Evolutionary conservation across 2,888 invertebrate species (phyloP).

Genomic region (Pyrrhia umbra): DNA sequence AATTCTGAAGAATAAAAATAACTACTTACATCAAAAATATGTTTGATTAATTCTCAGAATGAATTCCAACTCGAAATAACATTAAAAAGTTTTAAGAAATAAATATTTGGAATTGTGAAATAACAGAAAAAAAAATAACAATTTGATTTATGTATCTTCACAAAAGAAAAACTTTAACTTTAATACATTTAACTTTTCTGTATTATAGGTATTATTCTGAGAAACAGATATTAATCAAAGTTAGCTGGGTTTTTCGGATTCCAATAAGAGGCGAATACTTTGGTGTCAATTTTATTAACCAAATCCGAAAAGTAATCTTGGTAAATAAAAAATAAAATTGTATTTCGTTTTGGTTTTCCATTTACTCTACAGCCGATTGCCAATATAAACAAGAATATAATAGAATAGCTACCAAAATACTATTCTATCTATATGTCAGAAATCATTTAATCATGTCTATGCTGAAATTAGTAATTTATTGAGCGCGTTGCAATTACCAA

Average conservation of each 20-base stretch:
- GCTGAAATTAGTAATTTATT: neutral
- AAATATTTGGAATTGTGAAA: slow-evolving; percentile 42
- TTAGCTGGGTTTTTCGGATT: slow-evolving; percentile 19
- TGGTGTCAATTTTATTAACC: neutral
- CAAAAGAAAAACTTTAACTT: slow-evolving; percentile 33
- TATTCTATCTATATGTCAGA: neutral
- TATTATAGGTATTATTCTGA: slow-evolving; percentile 5
- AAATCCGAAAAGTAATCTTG: neutral
- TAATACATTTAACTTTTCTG: slow-evolving; percentile 33
- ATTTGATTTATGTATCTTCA: slow-evolving; percentile 36
- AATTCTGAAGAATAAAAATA: slow-evolving; percentile 3
- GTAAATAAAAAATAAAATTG: neutral
- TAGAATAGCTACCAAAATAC: neutral
- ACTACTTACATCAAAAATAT: slow-evolving; percentile 3
- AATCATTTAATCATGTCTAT: neutral
- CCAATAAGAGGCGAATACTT: slow-evolving; percentile 2
- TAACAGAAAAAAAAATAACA: slow-evolving; percentile 30
- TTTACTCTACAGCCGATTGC: neutral
- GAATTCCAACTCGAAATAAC: slow-evolving; percentile 35
- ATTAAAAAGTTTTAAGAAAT: slow-evolving; percentile 52
- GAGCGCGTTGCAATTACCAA: slow-evolving; percentile 2
- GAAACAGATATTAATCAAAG: slow-evolving; percentile 39
- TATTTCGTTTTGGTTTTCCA: neutral
- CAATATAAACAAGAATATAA: neutral
- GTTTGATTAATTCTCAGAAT: slow-evolving; percentile 22